Evolutionary conservation across 1,140 invertebrate species (phyloP), one percentile per base, ranked within the genome.

Genomic region (Drosophila oshimai): DNA sequence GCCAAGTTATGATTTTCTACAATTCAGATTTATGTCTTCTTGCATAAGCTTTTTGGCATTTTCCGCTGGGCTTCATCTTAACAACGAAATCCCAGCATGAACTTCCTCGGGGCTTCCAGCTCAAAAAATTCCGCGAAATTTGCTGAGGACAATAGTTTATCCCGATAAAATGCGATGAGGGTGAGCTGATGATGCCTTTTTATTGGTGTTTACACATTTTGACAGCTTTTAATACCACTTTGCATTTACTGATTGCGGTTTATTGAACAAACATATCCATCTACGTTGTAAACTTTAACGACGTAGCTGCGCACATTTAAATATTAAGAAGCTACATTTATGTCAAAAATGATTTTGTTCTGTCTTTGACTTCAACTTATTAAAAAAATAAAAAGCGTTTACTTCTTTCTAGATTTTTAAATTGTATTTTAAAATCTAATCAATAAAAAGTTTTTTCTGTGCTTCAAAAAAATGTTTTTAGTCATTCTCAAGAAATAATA

Each of bases 21-120:
- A 44, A 60, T 60, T 62, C 37, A 58, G 58, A 58, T 58, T 62
- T 62, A 62, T 62, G 58, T 31, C 31, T 22, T 26, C 29, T 45
- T 55, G 17, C 22, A 44, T 58, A 58, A 60, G 37, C 9, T 20
- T 41, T 2, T 22, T 55, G 17, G 39, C 28, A 13, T 24, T 47
- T 18, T 34, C 3, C 13, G 0, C 7, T 4, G n/a, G 12, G 12
- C 0, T 4, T 26, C 45, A 9, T 29, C 6, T 1, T 26, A 1
- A 12, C 1, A n/a, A 24, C 6, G 36, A 17, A 12, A 26, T 26
- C 7, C 3, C n/a, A 24, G 20, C 15, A 22, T 17, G 15, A 31
- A 12, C 18, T 13, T 7, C 18, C 5, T 28, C 12, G 0, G 12
- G 1, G 6, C 4, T 13, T 15, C 6, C n/a, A n/a, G 10, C 26